These are phyloP conservation scores for Lordiphosa mommai DNA, from an alignment of 1,140 invertebrate species.

Conservation along the genomic window DNA sequence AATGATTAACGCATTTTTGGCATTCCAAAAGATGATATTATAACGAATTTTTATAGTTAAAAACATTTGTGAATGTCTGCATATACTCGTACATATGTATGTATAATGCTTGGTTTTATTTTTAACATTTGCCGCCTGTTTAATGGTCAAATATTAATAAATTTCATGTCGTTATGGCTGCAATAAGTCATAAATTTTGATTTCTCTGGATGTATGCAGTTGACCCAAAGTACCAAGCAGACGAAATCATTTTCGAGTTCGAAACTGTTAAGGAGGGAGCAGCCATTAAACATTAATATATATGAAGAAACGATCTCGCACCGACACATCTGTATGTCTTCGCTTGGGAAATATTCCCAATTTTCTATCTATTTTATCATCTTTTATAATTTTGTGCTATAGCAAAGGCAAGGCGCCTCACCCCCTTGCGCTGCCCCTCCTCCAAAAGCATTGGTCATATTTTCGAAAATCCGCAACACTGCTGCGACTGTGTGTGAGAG, in stretches of 20 bases:
- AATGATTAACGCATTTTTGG: conserved; percentile 64
- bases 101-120: conserved; percentile 36
- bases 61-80: background rate
- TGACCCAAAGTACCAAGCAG: conserved; percentile 49
- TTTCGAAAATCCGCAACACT: conserved; percentile 45
- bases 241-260: conserved; percentile 45
- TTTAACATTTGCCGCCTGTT: conserved; percentile 56
- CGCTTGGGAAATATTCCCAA: conserved; percentile 65
- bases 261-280: conserved; percentile 54
- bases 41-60: conserved; percentile 46
- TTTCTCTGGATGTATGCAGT: conserved; percentile 40
- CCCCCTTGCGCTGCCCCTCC: too few relatives aligned
- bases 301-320: conserved; percentile 5
- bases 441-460: conserved; percentile 50
- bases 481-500: conserved; percentile 21
- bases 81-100: background rate
- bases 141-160: conserved; percentile 71
- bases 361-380: conserved; percentile 63
- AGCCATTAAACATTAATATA: conserved; percentile 22
- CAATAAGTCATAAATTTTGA: conserved; percentile 71
- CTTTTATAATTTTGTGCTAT: conserved; percentile 64
- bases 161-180: conserved; percentile 59
- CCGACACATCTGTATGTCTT: conserved; percentile 15
- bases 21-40: conserved; percentile 46
- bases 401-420: conserved; percentile 17